Percentiles rank a stretch among this genome's conserved stretches.
These are phyloP conservation scores for Ashinkailepas kermadecensis DNA, from an alignment of 2,888 invertebrate genomes.

Conservation along the genomic window DNA sequence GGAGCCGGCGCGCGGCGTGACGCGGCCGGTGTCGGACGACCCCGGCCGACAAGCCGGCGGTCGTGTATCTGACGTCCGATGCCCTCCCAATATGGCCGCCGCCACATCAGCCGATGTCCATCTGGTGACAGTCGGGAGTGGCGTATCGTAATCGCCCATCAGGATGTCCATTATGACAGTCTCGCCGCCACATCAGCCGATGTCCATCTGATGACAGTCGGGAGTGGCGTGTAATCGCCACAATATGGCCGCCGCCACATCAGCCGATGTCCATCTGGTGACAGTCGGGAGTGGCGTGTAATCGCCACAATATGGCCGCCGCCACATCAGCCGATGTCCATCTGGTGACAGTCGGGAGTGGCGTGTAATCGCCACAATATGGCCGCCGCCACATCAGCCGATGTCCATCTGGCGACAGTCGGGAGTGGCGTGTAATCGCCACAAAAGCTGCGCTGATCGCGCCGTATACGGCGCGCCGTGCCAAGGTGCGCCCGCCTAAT, in stretches of 20 bases:
- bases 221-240: background rate
- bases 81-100: background rate
- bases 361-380: background rate
- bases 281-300: background rate
- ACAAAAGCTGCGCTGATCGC: background rate
- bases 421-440: background rate
- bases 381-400: background rate
- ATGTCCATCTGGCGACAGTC: background rate
- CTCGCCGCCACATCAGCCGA: no score
- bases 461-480: background rate
- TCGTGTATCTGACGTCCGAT: background rate
- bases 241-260: no score
- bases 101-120: background rate
- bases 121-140: background rate
- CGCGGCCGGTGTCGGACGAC: background rate
- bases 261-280: background rate
- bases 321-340: background rate
- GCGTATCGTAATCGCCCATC: constrained; percentile 5
- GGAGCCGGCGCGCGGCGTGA: background rate
- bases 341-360: background rate
- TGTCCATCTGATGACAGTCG: background rate
- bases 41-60: background rate
- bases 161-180: no score
- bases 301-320: background rate
- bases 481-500: background rate